These are phyloP conservation scores for Rhea americana DNA, from an alignment of 2,113 vertebrate genomes.

Conservation along the genomic window DNA sequence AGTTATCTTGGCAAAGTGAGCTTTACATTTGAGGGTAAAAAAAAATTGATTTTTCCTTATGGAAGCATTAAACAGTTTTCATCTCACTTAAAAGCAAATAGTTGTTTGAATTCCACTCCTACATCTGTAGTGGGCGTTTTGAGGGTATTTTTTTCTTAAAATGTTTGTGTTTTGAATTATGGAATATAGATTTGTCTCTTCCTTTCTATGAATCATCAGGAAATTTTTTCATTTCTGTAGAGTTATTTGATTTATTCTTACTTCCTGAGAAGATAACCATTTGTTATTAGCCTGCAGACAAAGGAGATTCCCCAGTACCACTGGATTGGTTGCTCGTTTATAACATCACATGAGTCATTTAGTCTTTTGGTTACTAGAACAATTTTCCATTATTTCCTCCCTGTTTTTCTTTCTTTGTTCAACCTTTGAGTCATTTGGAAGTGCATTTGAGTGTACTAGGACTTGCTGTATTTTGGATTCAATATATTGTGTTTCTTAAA, in stretches of 20 bases:
- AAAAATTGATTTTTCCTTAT: constrained; percentile 40
- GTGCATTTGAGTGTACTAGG: background rate
- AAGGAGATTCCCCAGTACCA: background rate
- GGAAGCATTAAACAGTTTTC: background rate
- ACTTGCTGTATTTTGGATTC: background rate
- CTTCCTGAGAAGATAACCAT: background rate
- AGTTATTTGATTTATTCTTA: background rate
- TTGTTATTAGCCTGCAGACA: background rate
- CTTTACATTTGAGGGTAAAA: constrained; percentile 23
- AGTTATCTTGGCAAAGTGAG: background rate
- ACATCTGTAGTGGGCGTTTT: background rate
- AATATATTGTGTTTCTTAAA: background rate
- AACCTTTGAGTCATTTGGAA: background rate
- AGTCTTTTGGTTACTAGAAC: background rate
- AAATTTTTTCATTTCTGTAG: background rate
- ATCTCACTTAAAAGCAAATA: background rate
- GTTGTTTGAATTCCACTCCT: background rate
- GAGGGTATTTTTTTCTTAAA: background rate
- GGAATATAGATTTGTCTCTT: background rate
- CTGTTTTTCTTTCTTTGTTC: background rate
- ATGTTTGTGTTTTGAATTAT: background rate
- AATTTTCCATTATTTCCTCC: background rate
- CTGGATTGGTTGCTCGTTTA: background rate
- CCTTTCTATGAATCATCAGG: background rate
- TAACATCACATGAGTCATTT: background rate